phyloP scores from a whole-genome alignment of 1,140 invertebrate species.

The Leptinotarsa defecta region DNA sequence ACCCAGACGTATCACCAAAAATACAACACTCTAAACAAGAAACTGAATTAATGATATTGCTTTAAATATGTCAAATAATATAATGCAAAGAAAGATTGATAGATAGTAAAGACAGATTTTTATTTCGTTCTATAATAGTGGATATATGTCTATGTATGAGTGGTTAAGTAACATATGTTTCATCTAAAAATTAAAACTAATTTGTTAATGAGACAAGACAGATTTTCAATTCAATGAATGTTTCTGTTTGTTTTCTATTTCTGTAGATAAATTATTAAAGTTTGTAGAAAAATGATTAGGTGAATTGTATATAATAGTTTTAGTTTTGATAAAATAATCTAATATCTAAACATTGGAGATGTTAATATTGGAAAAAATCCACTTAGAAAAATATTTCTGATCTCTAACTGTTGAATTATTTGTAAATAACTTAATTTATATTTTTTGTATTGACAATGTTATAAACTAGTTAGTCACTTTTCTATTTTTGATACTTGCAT shows the following conservation, averaged over 20 bases:
- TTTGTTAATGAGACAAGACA: background rate
- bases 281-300: conserved; percentile 6
- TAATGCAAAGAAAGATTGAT: no score
- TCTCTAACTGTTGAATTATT: conserved; percentile 44
- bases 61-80: no score
- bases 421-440: conserved; percentile 45
- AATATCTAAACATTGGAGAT: background rate
- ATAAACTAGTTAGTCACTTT: conserved; percentile 23
- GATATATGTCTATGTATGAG: no score
- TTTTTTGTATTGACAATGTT: conserved; percentile 37
- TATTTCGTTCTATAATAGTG: no score
- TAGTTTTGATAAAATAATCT: conserved; percentile 9
- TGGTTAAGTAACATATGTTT: no score
- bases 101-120: no score
- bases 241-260: conserved; percentile 16
- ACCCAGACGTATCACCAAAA: no score
- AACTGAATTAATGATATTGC: no score
- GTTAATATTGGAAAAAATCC: conserved; percentile 11
- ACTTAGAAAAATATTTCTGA: conserved; percentile 37
- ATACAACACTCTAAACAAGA: no score
- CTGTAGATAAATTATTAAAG: background rate
- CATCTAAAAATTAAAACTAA: background rate
- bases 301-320: conserved; percentile 18
- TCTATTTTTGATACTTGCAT: conserved; percentile 28
- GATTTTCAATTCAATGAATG: background rate